These are phyloP conservation scores for Arctia plantaginis DNA, from an alignment of 2,888 invertebrate species.

Conservation along the genomic window DNA sequence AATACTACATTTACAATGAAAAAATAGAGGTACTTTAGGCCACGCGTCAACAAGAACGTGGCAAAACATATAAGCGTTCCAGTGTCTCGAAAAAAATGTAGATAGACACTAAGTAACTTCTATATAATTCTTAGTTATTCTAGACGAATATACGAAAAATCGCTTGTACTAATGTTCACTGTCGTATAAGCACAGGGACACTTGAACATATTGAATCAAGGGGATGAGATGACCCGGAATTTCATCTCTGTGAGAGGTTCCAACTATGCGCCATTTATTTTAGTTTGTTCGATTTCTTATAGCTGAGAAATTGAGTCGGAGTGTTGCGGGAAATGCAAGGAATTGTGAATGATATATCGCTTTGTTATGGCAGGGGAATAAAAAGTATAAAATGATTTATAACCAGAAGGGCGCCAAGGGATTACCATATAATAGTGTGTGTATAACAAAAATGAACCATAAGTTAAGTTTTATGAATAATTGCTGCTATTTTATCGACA, in stretches of 20 bases:
- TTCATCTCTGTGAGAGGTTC: slow-evolving; percentile 78
- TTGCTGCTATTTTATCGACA: neutral
- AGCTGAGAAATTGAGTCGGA: slow-evolving; percentile 69
- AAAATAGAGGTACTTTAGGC: neutral
- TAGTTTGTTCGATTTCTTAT: slow-evolving; percentile 77
- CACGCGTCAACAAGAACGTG: neutral
- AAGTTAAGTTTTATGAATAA: neutral
- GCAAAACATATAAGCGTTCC: neutral
- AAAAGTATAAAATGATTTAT: slow-evolving; percentile 30
- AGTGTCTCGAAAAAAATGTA: neutral
- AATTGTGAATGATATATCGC: slow-evolving; percentile 48
- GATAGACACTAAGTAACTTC: neutral
- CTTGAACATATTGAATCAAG: slow-evolving; percentile 73
- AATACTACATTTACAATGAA: no score
- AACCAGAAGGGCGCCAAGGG: neutral
- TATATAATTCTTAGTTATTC: neutral
- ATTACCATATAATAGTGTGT: neutral
- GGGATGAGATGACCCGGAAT: slow-evolving; percentile 72
- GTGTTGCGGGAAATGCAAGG: slow-evolving; percentile 60
- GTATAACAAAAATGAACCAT: neutral
- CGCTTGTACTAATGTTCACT: slow-evolving; percentile 36
- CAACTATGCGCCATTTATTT: slow-evolving; percentile 79
- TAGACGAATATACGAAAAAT: neutral
- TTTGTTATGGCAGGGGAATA: slow-evolving; percentile 29
- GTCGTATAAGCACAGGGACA: slow-evolving; percentile 60